Evolutionary conservation across 1,140 invertebrate genomes (phyloP).

Genomic region (Zaprionus lachaisei): DNA sequence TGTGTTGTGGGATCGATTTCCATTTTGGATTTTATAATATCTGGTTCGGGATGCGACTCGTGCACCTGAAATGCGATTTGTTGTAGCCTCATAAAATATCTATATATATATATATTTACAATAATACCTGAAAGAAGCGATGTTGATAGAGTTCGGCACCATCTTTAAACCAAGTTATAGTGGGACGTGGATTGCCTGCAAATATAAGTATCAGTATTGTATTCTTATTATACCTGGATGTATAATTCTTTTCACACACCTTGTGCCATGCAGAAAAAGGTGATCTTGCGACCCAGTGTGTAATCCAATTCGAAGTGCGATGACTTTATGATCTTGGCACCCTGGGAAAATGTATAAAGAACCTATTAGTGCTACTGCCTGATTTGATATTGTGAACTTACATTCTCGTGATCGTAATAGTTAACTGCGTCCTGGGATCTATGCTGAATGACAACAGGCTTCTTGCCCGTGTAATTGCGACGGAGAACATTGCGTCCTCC

Average conservation of each 20-base stretch:
- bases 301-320: constrained; percentile 97
- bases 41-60: constrained; percentile 91
- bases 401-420: constrained; percentile 91
- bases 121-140: constrained; percentile 91
- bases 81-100: neutral
- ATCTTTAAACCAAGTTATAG: constrained; percentile 97
- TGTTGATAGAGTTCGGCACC: constrained; percentile 95
- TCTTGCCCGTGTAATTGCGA: constrained; percentile 79
- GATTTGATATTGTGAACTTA: constrained; percentile 81
- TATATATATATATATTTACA: fast-evolving
- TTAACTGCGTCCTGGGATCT: constrained; percentile 87
- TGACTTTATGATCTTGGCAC: constrained; percentile 94
- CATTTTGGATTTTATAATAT: constrained; percentile 95
- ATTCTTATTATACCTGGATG: too few relatives aligned
- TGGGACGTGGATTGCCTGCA: constrained; percentile 89
- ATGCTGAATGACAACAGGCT: constrained; percentile 88
- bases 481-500: constrained; percentile 77
- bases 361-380: too few relatives aligned
- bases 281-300: constrained; percentile 95
- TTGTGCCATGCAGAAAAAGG: constrained; percentile 94
- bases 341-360: constrained; percentile 85
- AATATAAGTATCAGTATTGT: constrained; percentile 39
- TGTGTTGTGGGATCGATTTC: constrained; percentile 97
- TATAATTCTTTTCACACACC: constrained; percentile 24
- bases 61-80: constrained; percentile 88